Conservation (phyloP, 2,888 invertebrate species). For the Ectropis crepuscularia region DNA sequence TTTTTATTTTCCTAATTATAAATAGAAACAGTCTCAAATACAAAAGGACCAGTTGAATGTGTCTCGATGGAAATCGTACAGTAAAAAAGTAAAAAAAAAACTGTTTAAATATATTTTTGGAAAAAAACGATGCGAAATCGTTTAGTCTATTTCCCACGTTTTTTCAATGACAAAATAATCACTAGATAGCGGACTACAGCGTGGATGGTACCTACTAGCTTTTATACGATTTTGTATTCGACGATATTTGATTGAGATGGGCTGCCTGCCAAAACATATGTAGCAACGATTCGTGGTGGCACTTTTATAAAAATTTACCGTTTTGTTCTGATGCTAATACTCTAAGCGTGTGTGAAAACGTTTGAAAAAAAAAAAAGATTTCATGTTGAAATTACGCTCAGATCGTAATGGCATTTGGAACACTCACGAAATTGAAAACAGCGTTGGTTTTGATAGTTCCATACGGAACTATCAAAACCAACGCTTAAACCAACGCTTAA, state of each 20-base stretch:
- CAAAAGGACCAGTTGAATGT: too few species aligned
- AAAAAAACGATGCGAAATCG: too few species aligned
- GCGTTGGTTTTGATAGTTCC: too few species aligned
- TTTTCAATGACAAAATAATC: constrained; percentile 7
- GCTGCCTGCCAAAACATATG: constrained; percentile 51
- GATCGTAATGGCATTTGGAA: too few species aligned
- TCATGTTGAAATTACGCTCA: not conserved
- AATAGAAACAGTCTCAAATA: too few species aligned
- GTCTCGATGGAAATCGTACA: too few species aligned
- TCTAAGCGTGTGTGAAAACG: not conserved
- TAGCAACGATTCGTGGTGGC: not conserved
- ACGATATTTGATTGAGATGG: constrained; percentile 65
- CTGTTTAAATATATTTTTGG: too few species aligned
- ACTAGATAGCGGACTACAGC: constrained; percentile 21
- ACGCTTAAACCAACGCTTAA: too few species aligned
- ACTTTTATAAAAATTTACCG: constrained; percentile 6
- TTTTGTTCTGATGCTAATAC: not conserved
- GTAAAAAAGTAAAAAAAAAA: too few species aligned
- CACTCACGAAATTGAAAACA: too few species aligned
- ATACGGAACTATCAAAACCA: too few species aligned
- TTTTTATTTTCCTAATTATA: too few species aligned
- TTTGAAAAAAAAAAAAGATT: not conserved
- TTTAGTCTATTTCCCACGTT: not conserved
- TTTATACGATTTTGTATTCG: constrained; percentile 48
- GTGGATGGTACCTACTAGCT: constrained; percentile 43